Base-by-base conservation (phyloP, 2,888 invertebrate species). In the Spatulosminthurus flaviceps region DNA sequence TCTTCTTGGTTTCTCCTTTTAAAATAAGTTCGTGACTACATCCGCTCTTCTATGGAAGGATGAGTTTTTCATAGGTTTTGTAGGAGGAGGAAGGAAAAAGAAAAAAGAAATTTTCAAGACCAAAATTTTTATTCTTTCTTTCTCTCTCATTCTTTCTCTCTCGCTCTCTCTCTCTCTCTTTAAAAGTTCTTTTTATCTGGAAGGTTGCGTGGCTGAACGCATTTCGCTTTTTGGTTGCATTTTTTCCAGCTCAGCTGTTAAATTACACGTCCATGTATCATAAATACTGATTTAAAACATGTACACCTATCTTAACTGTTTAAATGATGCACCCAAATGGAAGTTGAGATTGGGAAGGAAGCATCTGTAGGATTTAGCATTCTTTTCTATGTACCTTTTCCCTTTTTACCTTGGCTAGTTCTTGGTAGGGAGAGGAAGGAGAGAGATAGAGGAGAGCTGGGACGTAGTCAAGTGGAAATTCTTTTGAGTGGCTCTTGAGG, bases 391-490 rank as follows among this genome's bases (percentile, higher is more conserved):
- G n/a, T 64, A 64, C 4, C 21, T 16, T 4, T 7, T 22, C 19
- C 5, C 7, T 29, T 28, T 16, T 4, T 29, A 26, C 66, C 66
- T 69, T n/a, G 11, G 16, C 64, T 22, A 64, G 1, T 21, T 4
- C 19, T 7, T 9, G n/a, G n/a, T 9, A 61, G 7, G 61, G n/a
- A 5, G 61, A 22, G n/a, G 61, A 22, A 26, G 64, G 24, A 64
- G 61, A 26, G 24, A 24, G 4, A 64, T 22, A 26, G 16, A 64
- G 9, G 41, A 21, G 34, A 41, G 70, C 42, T 28, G 19, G 75
- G 64, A 75, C 11, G 61, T 64, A 75, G 75, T 75, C 75, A 75
- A 75, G 75, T 75, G 75, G 75, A 75, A 75, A 75, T 22, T 64
- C 66, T 66, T 51, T 72, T 72, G 72, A 72, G 72, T 72, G 72